Percentiles rank a stretch among this genome's conserved stretches.
These are phyloP conservation scores for Corvus moneduloides DNA, from an alignment of 2,113 vertebrate species.

Conservation along the genomic window DNA sequence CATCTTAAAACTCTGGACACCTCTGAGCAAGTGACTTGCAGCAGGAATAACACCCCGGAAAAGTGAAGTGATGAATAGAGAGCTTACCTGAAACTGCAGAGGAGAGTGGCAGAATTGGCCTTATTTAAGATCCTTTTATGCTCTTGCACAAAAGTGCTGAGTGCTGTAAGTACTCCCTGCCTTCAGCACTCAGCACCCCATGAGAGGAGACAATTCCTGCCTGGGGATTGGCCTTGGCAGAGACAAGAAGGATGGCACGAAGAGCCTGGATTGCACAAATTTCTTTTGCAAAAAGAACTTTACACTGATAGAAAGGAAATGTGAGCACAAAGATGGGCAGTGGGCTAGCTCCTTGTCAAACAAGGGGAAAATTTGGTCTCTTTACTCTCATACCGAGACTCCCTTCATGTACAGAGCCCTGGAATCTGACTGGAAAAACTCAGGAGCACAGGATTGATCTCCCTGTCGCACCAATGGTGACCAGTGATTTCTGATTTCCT, in stretches of 20 bases:
- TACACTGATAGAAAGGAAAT: background rate
- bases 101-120: background rate
- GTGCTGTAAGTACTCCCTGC: background rate
- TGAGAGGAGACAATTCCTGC: background rate
- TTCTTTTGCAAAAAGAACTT: background rate
- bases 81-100: background rate
- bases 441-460: too few species aligned
- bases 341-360: background rate
- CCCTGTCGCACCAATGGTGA: background rate
- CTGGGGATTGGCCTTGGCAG: background rate
- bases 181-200: background rate
- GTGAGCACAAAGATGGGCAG: background rate
- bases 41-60: background rate
- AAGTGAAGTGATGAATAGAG: background rate
- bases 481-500: background rate
- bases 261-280: background rate
- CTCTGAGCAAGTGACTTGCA: background rate
- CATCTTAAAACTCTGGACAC: background rate
- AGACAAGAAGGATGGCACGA: background rate
- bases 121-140: background rate
- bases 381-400: background rate
- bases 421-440: background rate
- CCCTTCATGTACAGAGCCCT: rapidly evolving
- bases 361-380: background rate
- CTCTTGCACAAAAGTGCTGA: background rate